A percentile compares a stretch with the other conserved stretches of the same genome.
Conservation (phyloP, 2,888 invertebrate species). For the Cryptus viduatorius region DNA sequence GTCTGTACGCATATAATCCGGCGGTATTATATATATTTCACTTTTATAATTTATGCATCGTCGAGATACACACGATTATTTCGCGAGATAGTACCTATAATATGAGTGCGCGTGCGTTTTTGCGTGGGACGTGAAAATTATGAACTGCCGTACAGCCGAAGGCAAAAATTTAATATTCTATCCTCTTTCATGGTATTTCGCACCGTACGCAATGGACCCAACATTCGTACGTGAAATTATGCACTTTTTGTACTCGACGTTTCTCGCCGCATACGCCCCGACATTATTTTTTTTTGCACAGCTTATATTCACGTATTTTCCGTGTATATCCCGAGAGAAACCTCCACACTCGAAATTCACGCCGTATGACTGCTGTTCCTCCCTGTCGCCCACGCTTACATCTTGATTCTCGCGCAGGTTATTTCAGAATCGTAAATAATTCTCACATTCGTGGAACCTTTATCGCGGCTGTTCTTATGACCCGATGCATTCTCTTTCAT, state of each 20-base stretch:
- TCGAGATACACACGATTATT: conserved; percentile 77
- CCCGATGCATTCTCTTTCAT: background rate
- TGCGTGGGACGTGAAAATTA: conserved; percentile 80
- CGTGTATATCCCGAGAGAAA: conserved; percentile 36
- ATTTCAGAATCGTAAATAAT: conserved; percentile 78
- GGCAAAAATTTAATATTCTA: conserved; percentile 68
- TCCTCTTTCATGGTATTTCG: conserved; percentile 34
- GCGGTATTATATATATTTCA: conserved; percentile 70
- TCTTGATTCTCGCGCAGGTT: conserved; percentile 78
- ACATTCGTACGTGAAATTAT: conserved; percentile 41
- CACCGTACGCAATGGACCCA: conserved; percentile 18
- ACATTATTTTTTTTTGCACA: conserved; percentile 39
- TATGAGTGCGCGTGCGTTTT: conserved; percentile 37
- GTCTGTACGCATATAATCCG: background rate
- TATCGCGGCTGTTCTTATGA: conserved; percentile 34
- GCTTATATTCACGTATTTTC: conserved; percentile 58
- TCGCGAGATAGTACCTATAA: conserved; percentile 73
- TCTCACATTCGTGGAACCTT: conserved; percentile 66
- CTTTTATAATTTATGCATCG: conserved; percentile 78
- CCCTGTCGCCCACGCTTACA: conserved; percentile 77
- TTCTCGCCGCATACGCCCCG: conserved; percentile 45
- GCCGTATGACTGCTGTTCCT: conserved; percentile 56
- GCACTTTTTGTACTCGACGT: conserved; percentile 63
- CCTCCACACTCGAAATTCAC: conserved; percentile 55
- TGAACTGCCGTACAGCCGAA: conserved; percentile 75